Conservation (phyloP, 2,888 invertebrate species). For the Ganaspis brasiliensis region DNA sequence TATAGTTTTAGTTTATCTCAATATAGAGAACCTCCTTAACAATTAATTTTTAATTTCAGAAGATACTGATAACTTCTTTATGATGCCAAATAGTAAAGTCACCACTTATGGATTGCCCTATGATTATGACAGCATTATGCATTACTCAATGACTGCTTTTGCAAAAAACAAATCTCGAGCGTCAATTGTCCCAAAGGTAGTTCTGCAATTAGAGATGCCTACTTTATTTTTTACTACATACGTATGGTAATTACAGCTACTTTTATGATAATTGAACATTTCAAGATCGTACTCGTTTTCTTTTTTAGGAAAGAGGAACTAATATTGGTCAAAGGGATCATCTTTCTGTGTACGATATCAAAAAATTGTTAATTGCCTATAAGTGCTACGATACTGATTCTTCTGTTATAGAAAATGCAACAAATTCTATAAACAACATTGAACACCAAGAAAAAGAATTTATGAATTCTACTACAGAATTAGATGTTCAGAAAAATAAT, state of each 20-base stretch:
- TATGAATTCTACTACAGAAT: too few relatives aligned
- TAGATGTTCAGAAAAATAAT: too few relatives aligned
- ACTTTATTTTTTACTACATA: too few relatives aligned
- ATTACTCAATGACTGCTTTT: constrained; percentile 60
- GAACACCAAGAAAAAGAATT: background rate
- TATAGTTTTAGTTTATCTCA: too few relatives aligned
- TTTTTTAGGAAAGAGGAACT: constrained; percentile 47
- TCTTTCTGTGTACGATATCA: constrained; percentile 56
- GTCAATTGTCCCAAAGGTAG: constrained; percentile 16
- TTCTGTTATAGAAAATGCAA: background rate
- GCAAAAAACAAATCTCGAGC: constrained; percentile 49
- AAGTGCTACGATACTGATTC: constrained; percentile 45
- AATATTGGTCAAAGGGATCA: constrained; percentile 57
- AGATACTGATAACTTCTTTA: constrained; percentile 48
- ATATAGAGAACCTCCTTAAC: too few relatives aligned
- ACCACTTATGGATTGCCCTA: constrained; percentile 57
- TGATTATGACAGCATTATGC: constrained; percentile 61
- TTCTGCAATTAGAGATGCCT: too few relatives aligned
- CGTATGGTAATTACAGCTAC: too few relatives aligned
- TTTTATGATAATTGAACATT: too few relatives aligned
- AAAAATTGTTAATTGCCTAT: constrained; percentile 59
- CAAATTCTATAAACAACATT: background rate
- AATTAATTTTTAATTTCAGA: constrained; percentile 39
- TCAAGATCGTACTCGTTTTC: background rate
- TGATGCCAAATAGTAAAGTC: constrained; percentile 38